phyloP scores from a whole-genome alignment of 2,888 invertebrate genomes.

The Lepidonotus clava region DNA sequence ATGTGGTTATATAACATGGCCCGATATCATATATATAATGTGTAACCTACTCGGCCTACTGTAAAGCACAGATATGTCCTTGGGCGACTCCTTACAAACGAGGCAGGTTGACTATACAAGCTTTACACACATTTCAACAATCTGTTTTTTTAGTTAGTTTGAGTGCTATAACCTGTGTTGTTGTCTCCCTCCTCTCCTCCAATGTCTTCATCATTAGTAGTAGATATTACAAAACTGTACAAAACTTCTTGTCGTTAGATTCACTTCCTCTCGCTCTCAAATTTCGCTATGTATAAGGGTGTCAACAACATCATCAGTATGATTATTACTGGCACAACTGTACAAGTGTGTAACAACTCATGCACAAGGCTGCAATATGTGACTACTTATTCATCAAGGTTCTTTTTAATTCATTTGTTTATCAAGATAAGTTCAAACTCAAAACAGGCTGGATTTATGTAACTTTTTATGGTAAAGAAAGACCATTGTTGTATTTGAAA shows the following conservation, averaged over 20 bases:
- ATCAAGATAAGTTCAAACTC: neutral
- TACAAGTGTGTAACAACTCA: conserved; percentile 47
- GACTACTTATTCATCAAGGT: conserved; percentile 5
- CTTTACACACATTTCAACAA: conserved; percentile 54
- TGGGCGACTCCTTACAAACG: conserved; percentile 40
- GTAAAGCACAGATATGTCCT: conserved; percentile 55
- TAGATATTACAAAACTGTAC: conserved; percentile 57
- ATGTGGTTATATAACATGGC: conserved; percentile 33
- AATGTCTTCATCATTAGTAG: conserved; percentile 16
- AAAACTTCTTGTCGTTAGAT: conserved; percentile 41
- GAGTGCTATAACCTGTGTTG: conserved; percentile 25
- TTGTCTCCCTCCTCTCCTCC: neutral
- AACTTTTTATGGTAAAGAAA: no score
- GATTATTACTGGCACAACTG: conserved; percentile 47
- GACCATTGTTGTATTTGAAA: no score
- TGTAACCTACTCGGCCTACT: conserved; percentile 42
- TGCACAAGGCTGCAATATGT: conserved; percentile 49
- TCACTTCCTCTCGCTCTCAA: conserved; percentile 34
- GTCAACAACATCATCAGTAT: conserved; percentile 39
- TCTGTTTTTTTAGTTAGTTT: conserved; percentile 4
- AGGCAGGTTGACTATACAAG: conserved; percentile 47
- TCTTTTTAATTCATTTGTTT: neutral
- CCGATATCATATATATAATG: conserved; percentile 8
- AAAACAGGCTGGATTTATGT: conserved; percentile 9
- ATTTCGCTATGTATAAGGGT: conserved; percentile 27